phyloP scores from a whole-genome alignment of 2,888 invertebrate species.

The Eristalis tenax region DNA sequence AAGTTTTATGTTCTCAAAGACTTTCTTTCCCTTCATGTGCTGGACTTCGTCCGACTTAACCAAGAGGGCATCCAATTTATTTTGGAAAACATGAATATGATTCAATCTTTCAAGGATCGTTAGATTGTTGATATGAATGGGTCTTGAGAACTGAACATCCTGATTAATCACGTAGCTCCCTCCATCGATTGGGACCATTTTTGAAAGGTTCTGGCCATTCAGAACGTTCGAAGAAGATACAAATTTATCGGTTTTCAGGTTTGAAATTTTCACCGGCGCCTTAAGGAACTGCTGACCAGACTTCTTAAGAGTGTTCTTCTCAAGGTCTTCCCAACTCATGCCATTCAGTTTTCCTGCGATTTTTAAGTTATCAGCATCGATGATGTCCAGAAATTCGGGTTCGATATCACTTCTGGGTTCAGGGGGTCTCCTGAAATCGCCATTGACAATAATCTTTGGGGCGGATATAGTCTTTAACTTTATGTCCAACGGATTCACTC shows the following conservation, averaged over 20 bases:
- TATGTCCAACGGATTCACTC: slow-evolving; percentile 72
- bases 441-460: slow-evolving; percentile 74
- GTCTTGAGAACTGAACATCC: slow-evolving; percentile 80
- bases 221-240: slow-evolving; percentile 74
- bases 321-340: slow-evolving; percentile 80
- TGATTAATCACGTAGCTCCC: slow-evolving; percentile 81
- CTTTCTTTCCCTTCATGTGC: slow-evolving; percentile 81
- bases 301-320: slow-evolving; percentile 82
- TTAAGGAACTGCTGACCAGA: slow-evolving; percentile 82
- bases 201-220: slow-evolving; percentile 74
- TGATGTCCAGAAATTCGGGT: slow-evolving; percentile 60
- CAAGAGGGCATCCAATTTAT: slow-evolving; percentile 81
- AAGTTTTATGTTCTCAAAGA: slow-evolving; percentile 81
- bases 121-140: slow-evolving; percentile 80
- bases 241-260: slow-evolving; percentile 77
- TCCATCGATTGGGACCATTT: slow-evolving; percentile 79
- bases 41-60: slow-evolving; percentile 80
- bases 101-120: slow-evolving; percentile 81
- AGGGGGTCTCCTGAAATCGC: slow-evolving; percentile 60
- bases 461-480: slow-evolving; percentile 76
- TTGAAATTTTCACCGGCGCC: slow-evolving; percentile 73
- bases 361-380: slow-evolving; percentile 80
- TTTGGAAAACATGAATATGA: slow-evolving; percentile 81
- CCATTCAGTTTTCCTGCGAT: slow-evolving; percentile 82
- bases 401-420: slow-evolving; percentile 36